Base-by-base conservation (phyloP, 2,888 invertebrate species). In the Geophilus truncorum region DNA sequence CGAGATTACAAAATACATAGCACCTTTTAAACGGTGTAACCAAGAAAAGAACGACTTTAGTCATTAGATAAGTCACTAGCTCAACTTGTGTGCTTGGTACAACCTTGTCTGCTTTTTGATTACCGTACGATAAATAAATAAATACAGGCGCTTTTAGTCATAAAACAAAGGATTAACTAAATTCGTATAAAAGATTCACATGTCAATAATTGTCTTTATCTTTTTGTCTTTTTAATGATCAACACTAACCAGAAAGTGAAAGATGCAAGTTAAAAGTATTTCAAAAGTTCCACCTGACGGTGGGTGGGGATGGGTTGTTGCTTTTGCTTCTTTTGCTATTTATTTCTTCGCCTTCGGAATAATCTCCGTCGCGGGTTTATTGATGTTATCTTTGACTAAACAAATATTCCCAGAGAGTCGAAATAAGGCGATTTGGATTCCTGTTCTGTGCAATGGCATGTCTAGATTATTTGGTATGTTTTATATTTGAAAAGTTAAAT, bases 221-320 rank as follows among this genome's bases (percentile, higher is more conserved):
- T n/a, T n/a, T n/a, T n/a, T n/a, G n/a, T n/a, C n/a, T n/a, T n/a
- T n/a, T n/a, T n/a, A n/a, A n/a, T n/a, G n/a, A n/a, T n/a, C n/a
- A n/a, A n/a, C n/a, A n/a, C n/a, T n/a, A n/a, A n/a, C n/a, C n/a
- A n/a, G n/a, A n/a, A n/a, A n/a, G n/a, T n/a, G n/a, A n/a, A n/a
- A n/a, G n/a, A n/a, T n/a, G n/a, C n/a, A n/a, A n/a, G n/a, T 40
- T 40, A 40, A 40, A 12, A 40, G 40, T 15, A n/a, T 4, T 18
- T 70, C 70, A 10, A 21, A n/a, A 75, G 18, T 32, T 34, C 18
- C 77, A n/a, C 77, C 77, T 15, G 77, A 77, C 18, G 77, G 77
- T 36, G 77, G 77, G 6, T 77, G 77, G 77, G 77, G 77, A 18
- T 77, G 77, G 77, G 77, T 77, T 0, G 77, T 77, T 12, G 36